Evolutionary conservation across 2,113 vertebrate genomes (phyloP).

Genomic region (Tychaedon coryphoeus): DNA sequence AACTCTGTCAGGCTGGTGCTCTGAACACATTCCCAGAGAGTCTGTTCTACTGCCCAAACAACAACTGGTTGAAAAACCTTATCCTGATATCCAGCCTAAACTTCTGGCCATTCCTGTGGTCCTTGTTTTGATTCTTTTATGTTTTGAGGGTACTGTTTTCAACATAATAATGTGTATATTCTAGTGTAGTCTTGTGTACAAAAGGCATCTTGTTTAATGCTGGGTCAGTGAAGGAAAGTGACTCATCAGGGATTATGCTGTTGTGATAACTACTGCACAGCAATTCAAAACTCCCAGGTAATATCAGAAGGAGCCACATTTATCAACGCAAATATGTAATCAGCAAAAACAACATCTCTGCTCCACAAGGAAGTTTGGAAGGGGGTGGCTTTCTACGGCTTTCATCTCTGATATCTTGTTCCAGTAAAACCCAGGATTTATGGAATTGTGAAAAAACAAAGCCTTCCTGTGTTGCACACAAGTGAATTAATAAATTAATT

Average conservation of each 20-base stretch:
- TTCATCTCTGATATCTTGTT: neutral
- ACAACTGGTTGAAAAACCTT: neutral
- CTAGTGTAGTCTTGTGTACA: neutral
- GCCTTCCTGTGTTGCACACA: neutral
- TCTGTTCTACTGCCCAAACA: accelerated
- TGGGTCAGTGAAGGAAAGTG: neutral
- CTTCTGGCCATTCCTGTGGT: neutral
- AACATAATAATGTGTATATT: neutral
- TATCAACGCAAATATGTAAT: neutral
- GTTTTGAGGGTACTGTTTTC: neutral
- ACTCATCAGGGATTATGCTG: neutral
- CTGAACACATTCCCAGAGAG: neutral
- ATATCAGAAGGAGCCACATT: neutral
- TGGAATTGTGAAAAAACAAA: neutral
- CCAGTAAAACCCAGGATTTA: neutral
- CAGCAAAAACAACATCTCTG: neutral
- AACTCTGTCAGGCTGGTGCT: neutral
- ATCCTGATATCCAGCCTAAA: neutral
- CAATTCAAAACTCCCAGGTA: neutral
- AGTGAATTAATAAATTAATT: neutral
- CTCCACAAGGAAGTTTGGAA: neutral
- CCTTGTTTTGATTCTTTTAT: neutral
- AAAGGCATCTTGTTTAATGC: neutral
- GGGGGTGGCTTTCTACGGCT: neutral
- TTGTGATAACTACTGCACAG: neutral